Conservation (phyloP, 2,113 vertebrate species). For the Arizona elegans region DNA sequence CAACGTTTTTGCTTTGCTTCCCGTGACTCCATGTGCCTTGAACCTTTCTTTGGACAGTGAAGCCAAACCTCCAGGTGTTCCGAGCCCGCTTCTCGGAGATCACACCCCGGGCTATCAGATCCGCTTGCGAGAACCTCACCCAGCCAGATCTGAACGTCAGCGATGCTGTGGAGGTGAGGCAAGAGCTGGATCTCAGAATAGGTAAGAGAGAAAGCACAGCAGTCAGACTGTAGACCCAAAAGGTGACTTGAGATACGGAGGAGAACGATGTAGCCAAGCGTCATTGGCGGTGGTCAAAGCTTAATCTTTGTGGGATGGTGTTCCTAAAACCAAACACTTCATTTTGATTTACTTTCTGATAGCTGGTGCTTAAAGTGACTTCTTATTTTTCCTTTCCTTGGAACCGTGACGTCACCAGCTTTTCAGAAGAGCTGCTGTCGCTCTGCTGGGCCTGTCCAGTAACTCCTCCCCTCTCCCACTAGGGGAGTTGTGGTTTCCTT, state of each 20-base stretch:
- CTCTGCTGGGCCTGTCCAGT: background rate
- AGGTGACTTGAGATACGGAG: background rate
- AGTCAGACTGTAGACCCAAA: background rate
- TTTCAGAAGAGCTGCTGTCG: fast-evolving
- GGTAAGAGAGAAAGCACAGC: constrained; percentile 59
- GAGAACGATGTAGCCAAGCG: too few relatives aligned
- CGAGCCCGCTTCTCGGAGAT: constrained; percentile 97
- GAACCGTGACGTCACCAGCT: background rate
- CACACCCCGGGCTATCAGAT: constrained; percentile 80
- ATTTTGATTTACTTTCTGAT: background rate
- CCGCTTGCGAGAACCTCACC: constrained; percentile 85
- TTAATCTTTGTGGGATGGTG: background rate
- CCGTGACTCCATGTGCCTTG: background rate
- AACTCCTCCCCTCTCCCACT: background rate
- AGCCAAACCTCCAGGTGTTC: constrained; percentile 82
- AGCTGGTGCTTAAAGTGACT: background rate
- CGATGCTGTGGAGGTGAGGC: constrained; percentile 89
- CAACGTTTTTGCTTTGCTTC: fast-evolving
- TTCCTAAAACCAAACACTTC: background rate
- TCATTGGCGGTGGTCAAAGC: too few relatives aligned
- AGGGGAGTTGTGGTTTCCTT: background rate
- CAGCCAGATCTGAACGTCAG: constrained; percentile 82
- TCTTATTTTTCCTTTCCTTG: background rate
- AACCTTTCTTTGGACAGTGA: constrained; percentile 70
- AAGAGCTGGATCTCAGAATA: constrained; percentile 93